Evolutionary conservation across 1,140 invertebrate genomes (phyloP).

Genomic region (Hydropsyche tenuis): DNA sequence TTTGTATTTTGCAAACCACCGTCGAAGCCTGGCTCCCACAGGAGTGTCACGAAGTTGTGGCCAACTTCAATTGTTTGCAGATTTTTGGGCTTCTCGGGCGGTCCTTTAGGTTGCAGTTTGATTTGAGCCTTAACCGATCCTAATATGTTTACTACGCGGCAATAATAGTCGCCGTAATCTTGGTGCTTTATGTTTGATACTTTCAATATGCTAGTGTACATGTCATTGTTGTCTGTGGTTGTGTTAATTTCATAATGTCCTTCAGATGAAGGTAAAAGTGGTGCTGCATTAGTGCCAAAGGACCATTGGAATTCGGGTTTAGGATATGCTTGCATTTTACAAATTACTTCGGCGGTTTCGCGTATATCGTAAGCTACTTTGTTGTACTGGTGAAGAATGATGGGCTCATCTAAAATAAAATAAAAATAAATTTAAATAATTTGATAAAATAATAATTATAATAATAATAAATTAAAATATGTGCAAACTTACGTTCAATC

Average conservation of each 20-base stretch:
- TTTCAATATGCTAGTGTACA: conserved; percentile 80
- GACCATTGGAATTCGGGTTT: conserved; percentile 93
- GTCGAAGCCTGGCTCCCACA: conserved; percentile 89
- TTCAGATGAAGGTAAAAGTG: conserved; percentile 78
- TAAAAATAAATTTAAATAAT: conserved; percentile 7
- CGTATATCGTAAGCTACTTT: conserved; percentile 87
- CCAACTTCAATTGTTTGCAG: conserved; percentile 73
- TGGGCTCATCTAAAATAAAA: conserved; percentile 78
- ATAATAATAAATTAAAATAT: conserved; percentile 1
- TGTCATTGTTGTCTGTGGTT: conserved; percentile 80
- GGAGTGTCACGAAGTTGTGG: conserved; percentile 76
- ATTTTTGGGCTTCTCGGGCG: conserved; percentile 80
- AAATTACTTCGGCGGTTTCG: conserved; percentile 84
- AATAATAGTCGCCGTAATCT: conserved; percentile 91
- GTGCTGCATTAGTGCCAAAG: conserved; percentile 74
- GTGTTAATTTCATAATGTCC: conserved; percentile 86
- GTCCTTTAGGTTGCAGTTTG: conserved; percentile 80
- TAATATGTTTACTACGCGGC: conserved; percentile 79
- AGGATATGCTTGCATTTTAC: conserved; percentile 89
- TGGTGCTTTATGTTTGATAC: conserved; percentile 77
- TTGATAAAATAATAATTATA: background rate
- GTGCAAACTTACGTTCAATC: conserved; percentile 79
- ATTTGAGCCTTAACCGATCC: conserved; percentile 80
- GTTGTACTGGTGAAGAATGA: conserved; percentile 82
- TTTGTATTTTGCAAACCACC: conserved; percentile 85